Evolutionary conservation across 2,888 invertebrate species (phyloP), one percentile per base, ranked within the genome.

Genomic region (Hermodice carunculata): DNA sequence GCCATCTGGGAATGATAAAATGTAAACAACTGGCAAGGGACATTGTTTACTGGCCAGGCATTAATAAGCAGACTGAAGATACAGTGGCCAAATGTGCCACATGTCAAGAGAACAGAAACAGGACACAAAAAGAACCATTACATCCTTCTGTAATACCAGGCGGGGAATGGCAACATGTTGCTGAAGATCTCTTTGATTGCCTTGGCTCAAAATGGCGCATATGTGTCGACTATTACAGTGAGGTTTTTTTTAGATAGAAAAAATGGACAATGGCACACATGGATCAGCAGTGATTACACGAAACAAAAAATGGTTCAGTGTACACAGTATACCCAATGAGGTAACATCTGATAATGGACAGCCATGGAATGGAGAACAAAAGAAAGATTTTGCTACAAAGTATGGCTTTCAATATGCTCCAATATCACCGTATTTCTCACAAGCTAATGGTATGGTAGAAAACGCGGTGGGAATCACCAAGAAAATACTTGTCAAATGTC

Each of bases 161-260:
- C 5, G 19, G 34, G 3, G 59, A 64, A 58, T 59, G 49, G 64
- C 19, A 65, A 51, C 64, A 66, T 49, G 52, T 61, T 8, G 51
- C 60, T 11, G 11, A 22, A 22, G 64, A 66, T 37, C 34, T 66
- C 28, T 66, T 66, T 66, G 64, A 66, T n/a, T 66, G 40, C 26
- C 11, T 42, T 34, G 57, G 52, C 2, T 2, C 5, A 2, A 59
- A 66, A 26, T 66, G 59, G 48, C 31, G 59, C 5, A 66, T 66
- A 4, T 26, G 26, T 8, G 29, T 52, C 24, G 66, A 66, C 46
- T 59, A 66, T 34, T 66, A 66, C 28, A n/a, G n/a, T 56, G 49
- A 22, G 66, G 57, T 28, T 66, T 26, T 28, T 66, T 66, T 52
- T 64, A 66, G 52, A 66, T 66, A 3, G 58, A 49, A 8, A 40